These are phyloP conservation scores for Zaprionus ghesquierei DNA, from an alignment of 1,140 invertebrate species.

Conservation along the genomic window DNA sequence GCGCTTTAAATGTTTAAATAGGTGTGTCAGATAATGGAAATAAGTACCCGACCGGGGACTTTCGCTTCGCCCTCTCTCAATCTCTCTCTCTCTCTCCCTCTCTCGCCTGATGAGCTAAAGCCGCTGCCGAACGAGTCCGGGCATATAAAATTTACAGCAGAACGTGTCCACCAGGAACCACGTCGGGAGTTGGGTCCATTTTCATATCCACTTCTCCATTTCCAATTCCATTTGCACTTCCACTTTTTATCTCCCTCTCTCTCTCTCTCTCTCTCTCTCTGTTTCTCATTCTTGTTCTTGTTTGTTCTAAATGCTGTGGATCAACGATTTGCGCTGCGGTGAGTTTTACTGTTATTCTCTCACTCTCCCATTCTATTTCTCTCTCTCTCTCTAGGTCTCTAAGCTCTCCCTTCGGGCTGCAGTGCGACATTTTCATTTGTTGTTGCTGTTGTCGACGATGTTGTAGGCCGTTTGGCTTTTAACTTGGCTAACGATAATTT, in stretches of 20 bases:
- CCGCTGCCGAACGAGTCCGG: background rate
- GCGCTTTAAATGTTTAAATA: slow-evolving; percentile 79
- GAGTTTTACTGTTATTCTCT: slow-evolving; percentile 3
- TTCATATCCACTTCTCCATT: background rate
- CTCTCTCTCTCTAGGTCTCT: slow-evolving; percentile 1
- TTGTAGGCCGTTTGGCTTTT: slow-evolving; percentile 64
- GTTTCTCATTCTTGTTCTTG: background rate
- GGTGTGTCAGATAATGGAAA: slow-evolving; percentile 80
- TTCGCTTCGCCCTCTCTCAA: background rate
- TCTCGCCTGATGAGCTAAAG: slow-evolving; percentile 33
- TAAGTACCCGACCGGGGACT: slow-evolving; percentile 65
- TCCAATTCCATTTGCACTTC: background rate
- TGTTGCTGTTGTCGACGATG: slow-evolving; percentile 22
- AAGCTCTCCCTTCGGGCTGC: slow-evolving; percentile 37
- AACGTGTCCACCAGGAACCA: slow-evolving; percentile 16
- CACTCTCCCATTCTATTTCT: background rate
- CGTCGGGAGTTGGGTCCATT: background rate
- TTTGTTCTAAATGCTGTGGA: slow-evolving; percentile 42
- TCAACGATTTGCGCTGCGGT: slow-evolving; percentile 36
- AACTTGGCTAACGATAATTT: slow-evolving; percentile 80
- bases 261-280: background rate
- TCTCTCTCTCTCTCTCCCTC: too few species aligned
- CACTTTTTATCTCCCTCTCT: background rate
- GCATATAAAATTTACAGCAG: slow-evolving; percentile 32
- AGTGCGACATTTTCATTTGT: slow-evolving; percentile 52